phyloP scores from a whole-genome alignment of 2,888 invertebrate species.

The Pycnomerus fuliginosus region DNA sequence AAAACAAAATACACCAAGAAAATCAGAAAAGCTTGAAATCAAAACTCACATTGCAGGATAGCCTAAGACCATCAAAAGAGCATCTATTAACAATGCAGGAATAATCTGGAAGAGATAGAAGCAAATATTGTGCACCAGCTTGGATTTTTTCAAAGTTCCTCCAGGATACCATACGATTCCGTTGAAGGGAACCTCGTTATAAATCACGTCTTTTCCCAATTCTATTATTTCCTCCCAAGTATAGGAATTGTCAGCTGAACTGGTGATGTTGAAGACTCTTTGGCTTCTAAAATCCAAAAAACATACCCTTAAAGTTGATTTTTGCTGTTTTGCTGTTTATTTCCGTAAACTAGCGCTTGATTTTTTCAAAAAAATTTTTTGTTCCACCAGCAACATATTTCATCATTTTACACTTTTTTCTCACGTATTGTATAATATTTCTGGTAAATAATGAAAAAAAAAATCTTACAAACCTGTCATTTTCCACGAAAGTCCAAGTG shows the following conservation, averaged over 20 bases:
- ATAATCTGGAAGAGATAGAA: conserved; percentile 85
- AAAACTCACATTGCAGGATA: conserved; percentile 80
- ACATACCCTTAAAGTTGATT: conserved; percentile 2
- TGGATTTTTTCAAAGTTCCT: conserved; percentile 80
- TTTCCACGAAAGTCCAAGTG: conserved; percentile 59
- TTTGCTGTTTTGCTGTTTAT: no score
- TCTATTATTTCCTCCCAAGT: conserved; percentile 90
- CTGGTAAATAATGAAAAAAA: no score
- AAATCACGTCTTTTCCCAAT: conserved; percentile 72
- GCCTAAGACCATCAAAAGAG: conserved; percentile 73
- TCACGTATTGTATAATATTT: no score
- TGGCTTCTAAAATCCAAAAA: conserved; percentile 51
- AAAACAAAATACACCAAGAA: no score
- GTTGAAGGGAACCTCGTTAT: conserved; percentile 77
- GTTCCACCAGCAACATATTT: no score
- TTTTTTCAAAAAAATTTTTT: no score
- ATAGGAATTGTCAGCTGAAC: conserved; percentile 74
- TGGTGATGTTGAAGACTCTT: conserved; percentile 70
- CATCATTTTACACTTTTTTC: no score
- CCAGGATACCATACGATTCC: conserved; percentile 82
- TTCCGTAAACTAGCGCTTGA: no score
- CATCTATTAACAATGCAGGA: conserved; percentile 85
- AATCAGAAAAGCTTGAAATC: conserved; percentile 1
- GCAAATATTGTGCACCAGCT: conserved; percentile 76
- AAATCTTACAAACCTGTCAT: not conserved